Evolutionary conservation across 2,113 vertebrate species (phyloP), one percentile per base, ranked within the genome.

Genomic region (Sula dactylatra): DNA sequence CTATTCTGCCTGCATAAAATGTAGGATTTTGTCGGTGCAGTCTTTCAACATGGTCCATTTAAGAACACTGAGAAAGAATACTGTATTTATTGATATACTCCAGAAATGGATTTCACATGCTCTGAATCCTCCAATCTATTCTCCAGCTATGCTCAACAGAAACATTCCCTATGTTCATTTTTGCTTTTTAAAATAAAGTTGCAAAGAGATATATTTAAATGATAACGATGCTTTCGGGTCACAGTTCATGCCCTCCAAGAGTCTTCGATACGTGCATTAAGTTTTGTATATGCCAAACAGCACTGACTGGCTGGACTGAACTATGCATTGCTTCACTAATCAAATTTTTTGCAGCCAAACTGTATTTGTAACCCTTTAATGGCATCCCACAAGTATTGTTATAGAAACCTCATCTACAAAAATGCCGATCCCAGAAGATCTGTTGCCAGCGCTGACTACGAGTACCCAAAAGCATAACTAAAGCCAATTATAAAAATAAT

Each of bases 141-240:
- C 71, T 64, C 44, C 56, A 74, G 52, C 15, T 16, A 15, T 4
- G 42, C 78, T 36, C 54, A 29, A 49, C 34, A 52, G 59, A 70
- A 84, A 27, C 27, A 32, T 8, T n/a, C 36, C 36, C 50, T 16
- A 22, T 0, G 0, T 20, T 61, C 22, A 10, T 3, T 34, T 34
- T 56, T 61, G 52, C n/a, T 55, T 36, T 32, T 44, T 26, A 7
- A 80, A 73, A 42, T 45, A 50, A 72, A 86, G 62, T 11, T 56
- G 55, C 86, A 70, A 21, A 38, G 54, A 82, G 13, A 8, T 26
- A 1, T 19, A 13, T n/a, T 77, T 65, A 45, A 72, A 13, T 40
- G 61, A 7, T 4, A 61, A 25, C 31, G 21, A 34, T 42, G 50
- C 42, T 81, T 36, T 18, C 83, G 59, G 81, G 77, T 59, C 77